Evolutionary conservation across 1,140 invertebrate genomes (phyloP).

Genomic region (Eriocheir sinensis): DNA sequence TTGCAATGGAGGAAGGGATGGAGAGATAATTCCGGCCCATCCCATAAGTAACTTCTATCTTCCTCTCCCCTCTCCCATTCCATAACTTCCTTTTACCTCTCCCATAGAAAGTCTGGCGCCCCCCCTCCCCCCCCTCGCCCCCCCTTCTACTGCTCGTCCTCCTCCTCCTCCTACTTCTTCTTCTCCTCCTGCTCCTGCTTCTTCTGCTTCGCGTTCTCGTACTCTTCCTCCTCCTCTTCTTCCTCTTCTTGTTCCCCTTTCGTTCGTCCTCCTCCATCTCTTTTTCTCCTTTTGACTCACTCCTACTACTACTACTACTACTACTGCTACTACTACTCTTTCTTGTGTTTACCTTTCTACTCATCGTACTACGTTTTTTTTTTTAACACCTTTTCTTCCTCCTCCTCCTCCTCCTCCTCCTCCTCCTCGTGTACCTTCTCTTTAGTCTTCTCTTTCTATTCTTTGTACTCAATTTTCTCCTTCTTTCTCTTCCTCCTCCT

Average conservation of each 20-base stretch:
- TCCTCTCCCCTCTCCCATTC: slow-evolving; percentile 29
- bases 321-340: neutral
- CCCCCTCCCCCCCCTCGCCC: neutral
- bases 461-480: no score
- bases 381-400: no score
- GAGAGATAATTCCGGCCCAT: neutral
- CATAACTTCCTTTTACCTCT: slow-evolving; percentile 15
- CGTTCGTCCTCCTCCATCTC: neutral
- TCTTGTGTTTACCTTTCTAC: no score
- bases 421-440: no score
- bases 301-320: no score
- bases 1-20: neutral
- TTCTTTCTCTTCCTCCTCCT: no score
- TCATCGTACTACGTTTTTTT: no score
- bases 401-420: no score
- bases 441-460: no score
- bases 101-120: neutral
- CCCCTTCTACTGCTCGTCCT: no score
- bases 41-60: neutral
- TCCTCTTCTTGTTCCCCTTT: neutral
- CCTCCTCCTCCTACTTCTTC: neutral
- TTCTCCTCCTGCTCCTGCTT: neutral
- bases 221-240: neutral
- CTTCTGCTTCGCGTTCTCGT: no score
- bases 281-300: neutral